Evolutionary conservation across 2,888 invertebrate species (phyloP).

Genomic region (Mythimna impura): DNA sequence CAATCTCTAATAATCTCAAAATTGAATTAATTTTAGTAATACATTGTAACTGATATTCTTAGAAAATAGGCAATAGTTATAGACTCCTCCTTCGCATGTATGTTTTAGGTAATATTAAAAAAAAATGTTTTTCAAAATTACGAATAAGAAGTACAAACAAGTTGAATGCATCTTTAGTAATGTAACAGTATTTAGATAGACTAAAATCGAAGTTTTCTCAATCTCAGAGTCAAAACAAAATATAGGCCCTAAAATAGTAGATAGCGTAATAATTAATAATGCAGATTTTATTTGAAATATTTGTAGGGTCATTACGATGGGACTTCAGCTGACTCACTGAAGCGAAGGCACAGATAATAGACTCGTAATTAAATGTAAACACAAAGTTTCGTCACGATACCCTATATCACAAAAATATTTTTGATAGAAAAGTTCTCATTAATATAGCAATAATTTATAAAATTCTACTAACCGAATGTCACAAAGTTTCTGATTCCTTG

Average conservation of each 20-base stretch:
- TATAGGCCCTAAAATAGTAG: background rate
- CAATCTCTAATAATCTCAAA: slow-evolving; percentile 46
- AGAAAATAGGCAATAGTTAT: slow-evolving; percentile 20
- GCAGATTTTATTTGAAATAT: slow-evolving; percentile 8
- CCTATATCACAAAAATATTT: slow-evolving; percentile 46
- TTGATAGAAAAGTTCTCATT: slow-evolving; percentile 47
- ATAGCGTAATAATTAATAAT: background rate
- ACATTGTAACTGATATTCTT: slow-evolving; percentile 16
- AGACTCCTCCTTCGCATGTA: slow-evolving; percentile 10
- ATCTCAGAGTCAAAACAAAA: background rate
- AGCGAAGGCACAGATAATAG: background rate
- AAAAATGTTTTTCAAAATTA: slow-evolving; percentile 29
- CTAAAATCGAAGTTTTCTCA: slow-evolving; percentile 32
- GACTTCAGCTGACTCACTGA: background rate
- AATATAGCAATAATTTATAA: slow-evolving; percentile 21
- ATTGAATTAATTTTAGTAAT: slow-evolving; percentile 16
- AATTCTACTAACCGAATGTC: slow-evolving; percentile 28
- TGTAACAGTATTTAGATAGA: slow-evolving; percentile 46
- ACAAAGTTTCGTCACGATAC: slow-evolving; percentile 23
- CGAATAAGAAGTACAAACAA: slow-evolving; percentile 58
- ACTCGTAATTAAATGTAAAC: slow-evolving; percentile 3
- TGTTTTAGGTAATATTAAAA: background rate
- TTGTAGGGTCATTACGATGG: slow-evolving; percentile 2
- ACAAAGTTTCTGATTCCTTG: slow-evolving; percentile 67
- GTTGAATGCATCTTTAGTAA: slow-evolving; percentile 41